A percentile compares a stretch with the other conserved stretches of the same genome.
These are phyloP conservation scores for Dysdera silvatica DNA, from an alignment of 1,140 invertebrate genomes.

Conservation along the genomic window DNA sequence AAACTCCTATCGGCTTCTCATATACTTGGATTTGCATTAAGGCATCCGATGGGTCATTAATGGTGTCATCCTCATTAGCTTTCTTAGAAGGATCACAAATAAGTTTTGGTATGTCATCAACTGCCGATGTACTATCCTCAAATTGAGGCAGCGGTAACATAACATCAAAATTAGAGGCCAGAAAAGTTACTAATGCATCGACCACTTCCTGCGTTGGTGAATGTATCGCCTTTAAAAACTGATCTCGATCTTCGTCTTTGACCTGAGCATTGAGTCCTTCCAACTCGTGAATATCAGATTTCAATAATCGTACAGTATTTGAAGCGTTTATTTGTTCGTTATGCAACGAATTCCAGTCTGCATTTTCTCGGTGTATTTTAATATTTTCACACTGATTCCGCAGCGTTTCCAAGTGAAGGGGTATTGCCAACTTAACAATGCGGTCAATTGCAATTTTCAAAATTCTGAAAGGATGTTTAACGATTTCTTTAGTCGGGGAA, in stretches of 20 bases:
- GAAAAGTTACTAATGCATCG: background rate
- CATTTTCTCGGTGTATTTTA: background rate
- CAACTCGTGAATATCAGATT: conserved; percentile 12
- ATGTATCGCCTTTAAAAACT: background rate
- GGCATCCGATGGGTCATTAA: background rate
- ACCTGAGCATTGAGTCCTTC: conserved; percentile 1
- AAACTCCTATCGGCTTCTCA: background rate
- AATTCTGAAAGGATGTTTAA: conserved; percentile 9
- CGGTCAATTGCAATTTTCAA: background rate
- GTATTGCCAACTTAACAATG: conserved; percentile 5
- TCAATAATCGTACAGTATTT: conserved; percentile 10
- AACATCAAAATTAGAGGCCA: conserved; percentile 6
- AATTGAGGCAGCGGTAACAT: background rate
- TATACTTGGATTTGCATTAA: background rate
- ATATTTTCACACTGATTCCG: background rate
- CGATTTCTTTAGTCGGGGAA: too few species aligned
- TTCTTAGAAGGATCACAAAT: background rate
- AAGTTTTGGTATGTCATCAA: background rate
- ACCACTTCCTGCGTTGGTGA: background rate
- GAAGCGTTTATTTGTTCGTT: conserved; percentile 3
- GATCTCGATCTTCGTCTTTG: background rate
- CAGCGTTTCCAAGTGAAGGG: background rate
- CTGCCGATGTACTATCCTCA: background rate
- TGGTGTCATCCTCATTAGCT: background rate
- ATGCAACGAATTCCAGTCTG: background rate